Evolutionary conservation across 2,113 vertebrate species (phyloP), one percentile per base, ranked within the genome.

Genomic region (Microcebus ravelobensis): DNA sequence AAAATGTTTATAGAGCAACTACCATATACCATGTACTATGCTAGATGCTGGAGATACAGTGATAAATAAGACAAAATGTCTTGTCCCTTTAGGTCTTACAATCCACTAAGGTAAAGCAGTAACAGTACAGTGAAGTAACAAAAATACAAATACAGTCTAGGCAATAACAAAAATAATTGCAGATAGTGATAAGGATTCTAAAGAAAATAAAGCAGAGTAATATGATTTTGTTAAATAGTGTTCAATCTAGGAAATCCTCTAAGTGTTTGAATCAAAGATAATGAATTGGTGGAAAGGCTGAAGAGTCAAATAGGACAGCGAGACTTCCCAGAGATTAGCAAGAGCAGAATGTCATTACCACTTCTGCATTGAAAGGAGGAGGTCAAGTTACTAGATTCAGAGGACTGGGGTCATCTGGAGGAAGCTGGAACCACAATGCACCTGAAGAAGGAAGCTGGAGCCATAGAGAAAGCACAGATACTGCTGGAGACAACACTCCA

Each of bases 251-350:
- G n/a, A 77, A 92, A 23, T 45, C 39, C 2, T 76, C 31, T 70
- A 87, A 81, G 52, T 70, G 84, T 80, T 88, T 91, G 61, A 89
- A 92, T 65, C 57, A 86, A 82, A 95, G 21, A 45, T 76, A 70
- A 55, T 82, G 15, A 89, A 20, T 42, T 89, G 55, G 67, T 34
- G 45, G 29, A 55, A 70, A 23, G 81, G 42, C 25, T 63, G 12
- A 85, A 87, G 45, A 82, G 45, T 79, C 34, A 61, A 73, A 77
- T 6, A 92, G 36, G 27, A 71, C 3, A 61, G n/a, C 59, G 61
- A 79, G 29, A 61, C 31, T 63, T 65, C 21, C 57, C 42, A 81
- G 57, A 94, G 39, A 50, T 80, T 34, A 94, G 31, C 34, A 76
- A 79, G 12, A 79, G 5, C n/a, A 87, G 48, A 13, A 65, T 29